phyloP scores from a whole-genome alignment of 2,888 invertebrate genomes.

The Cenopis cana region DNA sequence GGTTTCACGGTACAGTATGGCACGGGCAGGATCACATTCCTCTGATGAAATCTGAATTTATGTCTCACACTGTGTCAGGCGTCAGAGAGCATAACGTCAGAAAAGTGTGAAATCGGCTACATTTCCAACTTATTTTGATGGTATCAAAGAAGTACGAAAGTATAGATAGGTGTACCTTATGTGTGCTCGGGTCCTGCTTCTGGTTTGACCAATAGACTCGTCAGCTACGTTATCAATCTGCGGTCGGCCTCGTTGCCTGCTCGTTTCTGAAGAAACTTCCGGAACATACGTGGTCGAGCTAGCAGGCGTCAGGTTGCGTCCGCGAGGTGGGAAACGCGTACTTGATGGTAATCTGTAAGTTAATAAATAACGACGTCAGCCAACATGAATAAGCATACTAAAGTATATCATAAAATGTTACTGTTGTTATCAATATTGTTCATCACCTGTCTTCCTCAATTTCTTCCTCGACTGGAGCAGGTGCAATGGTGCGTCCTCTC shows the following conservation, averaged over 20 bases:
- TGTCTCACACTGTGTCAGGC: no score
- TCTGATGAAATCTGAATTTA: no score
- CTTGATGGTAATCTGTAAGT: slow-evolving; percentile 88
- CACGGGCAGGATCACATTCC: no score
- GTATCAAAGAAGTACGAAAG: slow-evolving; percentile 6
- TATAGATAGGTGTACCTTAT: slow-evolving; percentile 74
- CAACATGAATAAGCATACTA: neutral
- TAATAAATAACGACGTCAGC: neutral
- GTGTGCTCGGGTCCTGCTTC: slow-evolving; percentile 85
- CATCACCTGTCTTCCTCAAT: slow-evolving; percentile 80
- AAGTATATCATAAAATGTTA: neutral
- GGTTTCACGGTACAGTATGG: no score
- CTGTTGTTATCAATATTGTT: neutral
- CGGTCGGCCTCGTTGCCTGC: slow-evolving; percentile 71
- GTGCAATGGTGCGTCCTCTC: slow-evolving; percentile 78
- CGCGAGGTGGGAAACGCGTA: slow-evolving; percentile 93
- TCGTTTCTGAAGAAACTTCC: slow-evolving; percentile 76
- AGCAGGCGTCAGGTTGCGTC: slow-evolving; percentile 75
- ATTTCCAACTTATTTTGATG: slow-evolving; percentile 3
- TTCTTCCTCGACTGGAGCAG: slow-evolving; percentile 81
- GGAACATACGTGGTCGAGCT: slow-evolving; percentile 82
- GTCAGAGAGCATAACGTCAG: no score
- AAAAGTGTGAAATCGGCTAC: no score
- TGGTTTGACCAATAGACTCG: slow-evolving; percentile 78
- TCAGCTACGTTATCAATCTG: slow-evolving; percentile 78